Conservation (phyloP, 2,797 vertebrate genomes). For the Anguilla anguilla region DNA sequence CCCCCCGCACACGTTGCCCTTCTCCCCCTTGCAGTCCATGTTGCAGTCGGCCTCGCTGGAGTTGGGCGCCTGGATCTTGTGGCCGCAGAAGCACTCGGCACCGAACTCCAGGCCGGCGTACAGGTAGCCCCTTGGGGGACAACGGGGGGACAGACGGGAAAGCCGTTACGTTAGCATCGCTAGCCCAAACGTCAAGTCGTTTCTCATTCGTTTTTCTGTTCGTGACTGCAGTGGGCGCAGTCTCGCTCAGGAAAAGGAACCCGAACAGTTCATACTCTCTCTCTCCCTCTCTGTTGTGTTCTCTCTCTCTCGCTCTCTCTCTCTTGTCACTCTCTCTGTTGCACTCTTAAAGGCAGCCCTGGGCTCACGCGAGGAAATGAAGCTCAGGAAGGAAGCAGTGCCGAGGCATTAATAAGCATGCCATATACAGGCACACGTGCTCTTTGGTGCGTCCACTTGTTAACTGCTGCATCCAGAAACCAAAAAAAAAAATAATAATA, state of each 20-base stretch:
- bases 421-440: not conserved
- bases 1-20: conserved; percentile 84
- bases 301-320: no score
- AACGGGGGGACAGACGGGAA: not conserved
- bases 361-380: no score
- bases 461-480: not conserved
- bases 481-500: not conserved
- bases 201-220: not conserved
- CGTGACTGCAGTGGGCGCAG: not conserved
- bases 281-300: no score
- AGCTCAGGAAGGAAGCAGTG: no score
- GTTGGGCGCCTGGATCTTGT: conserved; percentile 89
- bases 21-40: conserved; percentile 95
- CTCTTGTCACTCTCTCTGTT: not conserved
- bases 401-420: not conserved
- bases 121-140: conserved; percentile 84
- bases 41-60: conserved; percentile 85
- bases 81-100: conserved; percentile 95
- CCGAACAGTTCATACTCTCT: not conserved
- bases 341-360: not conserved
- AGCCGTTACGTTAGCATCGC: not conserved
- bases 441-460: not conserved
- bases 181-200: not conserved
- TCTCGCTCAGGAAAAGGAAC: not conserved
- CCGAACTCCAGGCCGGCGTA: conserved; percentile 95